Percentiles rank a stretch among this genome's conserved stretches.
Evolutionary conservation across 2,113 vertebrate genomes (phyloP).

Genomic region (Hippocampus abdominalis): DNA sequence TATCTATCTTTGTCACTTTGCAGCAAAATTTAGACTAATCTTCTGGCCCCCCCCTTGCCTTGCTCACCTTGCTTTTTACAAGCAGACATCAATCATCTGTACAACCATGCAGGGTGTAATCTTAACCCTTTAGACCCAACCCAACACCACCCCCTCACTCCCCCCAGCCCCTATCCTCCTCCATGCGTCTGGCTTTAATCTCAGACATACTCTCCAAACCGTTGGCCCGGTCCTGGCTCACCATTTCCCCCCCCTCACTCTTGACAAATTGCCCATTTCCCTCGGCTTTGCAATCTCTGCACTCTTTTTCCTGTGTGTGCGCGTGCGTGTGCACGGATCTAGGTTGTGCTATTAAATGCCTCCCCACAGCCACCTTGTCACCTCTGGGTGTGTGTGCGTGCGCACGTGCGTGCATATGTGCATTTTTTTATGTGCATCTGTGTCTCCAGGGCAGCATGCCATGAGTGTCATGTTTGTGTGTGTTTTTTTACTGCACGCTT

Average conservation of each 20-base stretch:
- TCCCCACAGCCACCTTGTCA: constrained; percentile 26
- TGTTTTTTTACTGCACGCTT: constrained; percentile 47
- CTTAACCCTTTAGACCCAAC: constrained; percentile 37
- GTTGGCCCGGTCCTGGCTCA: constrained; percentile 53
- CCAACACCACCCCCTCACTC: constrained; percentile 21
- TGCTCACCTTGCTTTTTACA: constrained; percentile 65
- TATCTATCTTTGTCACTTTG: constrained; percentile 26
- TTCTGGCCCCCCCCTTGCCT: constrained; percentile 31
- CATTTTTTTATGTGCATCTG: constrained; percentile 15
- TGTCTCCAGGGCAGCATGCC: constrained; percentile 43
- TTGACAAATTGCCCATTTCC: constrained; percentile 73
- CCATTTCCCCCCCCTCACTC: constrained; percentile 50
- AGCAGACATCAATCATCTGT: constrained; percentile 69
- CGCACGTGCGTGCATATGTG: no score
- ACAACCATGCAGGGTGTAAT: constrained; percentile 67
- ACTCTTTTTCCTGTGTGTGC: constrained; percentile 28
- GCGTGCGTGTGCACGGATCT: constrained; percentile 14
- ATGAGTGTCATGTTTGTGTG: constrained; percentile 50
- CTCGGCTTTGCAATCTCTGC: constrained; percentile 59
- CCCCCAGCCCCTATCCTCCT: constrained; percentile 24
- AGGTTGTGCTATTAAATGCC: constrained; percentile 4
- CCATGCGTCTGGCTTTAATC: constrained; percentile 66
- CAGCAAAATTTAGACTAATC: constrained; percentile 57
- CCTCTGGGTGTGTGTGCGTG: constrained; percentile 10
- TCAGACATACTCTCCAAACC: constrained; percentile 63